A percentile compares a stretch with the other conserved stretches of the same genome.
Conservation (phyloP, 2,113 vertebrate species). For the Prunella fulvescens region DNA sequence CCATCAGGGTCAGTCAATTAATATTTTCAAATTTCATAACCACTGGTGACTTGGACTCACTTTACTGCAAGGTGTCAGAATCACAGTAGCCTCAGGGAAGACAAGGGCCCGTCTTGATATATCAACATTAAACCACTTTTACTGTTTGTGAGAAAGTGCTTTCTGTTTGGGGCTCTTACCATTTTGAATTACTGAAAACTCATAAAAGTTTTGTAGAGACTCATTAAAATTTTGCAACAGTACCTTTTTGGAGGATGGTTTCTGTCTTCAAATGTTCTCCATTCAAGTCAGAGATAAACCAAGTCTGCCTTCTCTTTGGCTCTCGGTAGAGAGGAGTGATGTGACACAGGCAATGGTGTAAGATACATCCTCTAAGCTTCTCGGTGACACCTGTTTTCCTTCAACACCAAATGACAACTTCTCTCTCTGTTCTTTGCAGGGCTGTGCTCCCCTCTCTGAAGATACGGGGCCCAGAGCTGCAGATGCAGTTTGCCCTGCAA, state of each 20-base stretch:
- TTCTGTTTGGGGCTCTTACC: neutral
- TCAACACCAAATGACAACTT: neutral
- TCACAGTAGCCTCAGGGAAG: neutral
- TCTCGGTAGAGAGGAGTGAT: neutral
- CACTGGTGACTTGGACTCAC: neutral
- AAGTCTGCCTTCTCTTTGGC: neutral
- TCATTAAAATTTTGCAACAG: neutral
- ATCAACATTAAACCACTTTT: neutral
- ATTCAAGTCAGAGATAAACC: fast-evolving
- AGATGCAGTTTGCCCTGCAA: neutral
- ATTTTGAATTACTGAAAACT: neutral
- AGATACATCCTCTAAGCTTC: neutral
- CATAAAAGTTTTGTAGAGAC: neutral
- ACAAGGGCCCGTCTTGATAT: neutral
- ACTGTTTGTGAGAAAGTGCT: neutral
- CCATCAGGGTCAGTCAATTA: neutral
- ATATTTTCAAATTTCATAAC: neutral
- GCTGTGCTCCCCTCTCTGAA: neutral
- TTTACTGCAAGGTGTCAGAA: neutral
- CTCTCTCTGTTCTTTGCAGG: neutral
- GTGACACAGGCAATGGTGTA: too few species aligned
- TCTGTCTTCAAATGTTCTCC: neutral
- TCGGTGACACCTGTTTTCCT: neutral
- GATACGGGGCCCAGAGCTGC: neutral
- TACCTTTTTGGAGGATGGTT: neutral